These are phyloP conservation scores for Tortricodes alternella DNA, from an alignment of 2,888 invertebrate species.

Conservation along the genomic window DNA sequence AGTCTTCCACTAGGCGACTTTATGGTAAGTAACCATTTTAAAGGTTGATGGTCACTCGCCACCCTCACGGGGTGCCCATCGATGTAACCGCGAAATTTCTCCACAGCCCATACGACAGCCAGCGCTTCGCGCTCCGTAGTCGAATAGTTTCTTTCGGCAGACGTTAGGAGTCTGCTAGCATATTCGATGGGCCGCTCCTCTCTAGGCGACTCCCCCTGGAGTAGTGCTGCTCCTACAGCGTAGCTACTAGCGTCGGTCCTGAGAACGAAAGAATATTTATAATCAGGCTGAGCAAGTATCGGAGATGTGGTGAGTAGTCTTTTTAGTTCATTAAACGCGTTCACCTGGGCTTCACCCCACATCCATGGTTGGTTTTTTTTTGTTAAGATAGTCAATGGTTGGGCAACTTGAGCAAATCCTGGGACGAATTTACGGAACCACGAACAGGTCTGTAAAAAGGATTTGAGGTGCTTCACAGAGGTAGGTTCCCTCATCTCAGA, in stretches of 20 bases:
- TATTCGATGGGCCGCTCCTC: constrained; percentile 38
- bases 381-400: constrained; percentile 43
- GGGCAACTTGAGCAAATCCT: constrained; percentile 32
- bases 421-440: constrained; percentile 37
- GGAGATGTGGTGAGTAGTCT: constrained; percentile 34
- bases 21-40: too few relatives aligned
- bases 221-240: constrained; percentile 42
- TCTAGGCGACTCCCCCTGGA: constrained; percentile 38
- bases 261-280: background rate
- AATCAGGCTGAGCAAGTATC: constrained; percentile 39
- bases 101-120: too few relatives aligned
- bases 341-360: constrained; percentile 37
- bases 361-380: constrained; percentile 41
- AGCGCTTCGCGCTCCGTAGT: too few relatives aligned
- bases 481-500: too few relatives aligned
- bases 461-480: constrained; percentile 35
- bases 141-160: too few relatives aligned
- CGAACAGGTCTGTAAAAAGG: constrained; percentile 34
- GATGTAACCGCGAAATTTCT: too few relatives aligned
- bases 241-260: constrained; percentile 5
- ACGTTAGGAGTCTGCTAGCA: too few relatives aligned
- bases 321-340: constrained; percentile 36
- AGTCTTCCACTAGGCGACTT: too few relatives aligned
- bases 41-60: too few relatives aligned
- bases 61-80: too few relatives aligned